phyloP scores from a whole-genome alignment of 1,140 invertebrate genomes.

The Ceratina japonica region DNA sequence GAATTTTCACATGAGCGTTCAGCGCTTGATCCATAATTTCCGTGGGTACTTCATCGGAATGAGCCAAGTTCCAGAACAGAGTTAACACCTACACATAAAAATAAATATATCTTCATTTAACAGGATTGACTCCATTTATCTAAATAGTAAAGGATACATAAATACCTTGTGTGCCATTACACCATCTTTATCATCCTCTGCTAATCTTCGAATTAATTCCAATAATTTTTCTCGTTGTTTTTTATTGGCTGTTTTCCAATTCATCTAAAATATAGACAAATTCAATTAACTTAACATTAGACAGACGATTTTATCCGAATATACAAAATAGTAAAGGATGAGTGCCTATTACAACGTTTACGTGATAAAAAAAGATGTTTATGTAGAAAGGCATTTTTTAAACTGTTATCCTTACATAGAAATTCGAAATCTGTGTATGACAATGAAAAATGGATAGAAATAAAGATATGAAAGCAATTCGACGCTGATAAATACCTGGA shows the following conservation, averaged over 20 bases:
- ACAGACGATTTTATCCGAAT: not conserved
- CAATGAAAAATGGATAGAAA: too few relatives aligned
- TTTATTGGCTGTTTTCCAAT: conserved; percentile 97
- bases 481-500: conserved; percentile 84
- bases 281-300: conserved; percentile 18
- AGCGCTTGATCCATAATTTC: conserved; percentile 99
- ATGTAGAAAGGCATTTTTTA: too few relatives aligned
- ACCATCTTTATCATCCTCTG: conserved; percentile 99
- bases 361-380: too few relatives aligned
- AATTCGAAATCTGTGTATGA: too few relatives aligned
- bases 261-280: conserved; percentile 82
- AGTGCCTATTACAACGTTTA: too few relatives aligned
- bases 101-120: conserved; percentile 24
- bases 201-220: conserved; percentile 95
- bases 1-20: conserved; percentile 96
- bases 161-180: conserved; percentile 97
- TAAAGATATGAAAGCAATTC: not conserved
- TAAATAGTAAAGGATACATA: not conserved
- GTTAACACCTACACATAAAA: conserved; percentile 87
- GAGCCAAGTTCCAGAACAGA: conserved; percentile 97
- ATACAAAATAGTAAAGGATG: too few relatives aligned
- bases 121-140: not conserved
- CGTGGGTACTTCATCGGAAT: conserved; percentile 96
- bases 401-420: too few relatives aligned
- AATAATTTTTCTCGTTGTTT: conserved; percentile 97